Evolutionary conservation across 2,888 invertebrate species (phyloP).

Genomic region (Drosophila atroscutellata): DNA sequence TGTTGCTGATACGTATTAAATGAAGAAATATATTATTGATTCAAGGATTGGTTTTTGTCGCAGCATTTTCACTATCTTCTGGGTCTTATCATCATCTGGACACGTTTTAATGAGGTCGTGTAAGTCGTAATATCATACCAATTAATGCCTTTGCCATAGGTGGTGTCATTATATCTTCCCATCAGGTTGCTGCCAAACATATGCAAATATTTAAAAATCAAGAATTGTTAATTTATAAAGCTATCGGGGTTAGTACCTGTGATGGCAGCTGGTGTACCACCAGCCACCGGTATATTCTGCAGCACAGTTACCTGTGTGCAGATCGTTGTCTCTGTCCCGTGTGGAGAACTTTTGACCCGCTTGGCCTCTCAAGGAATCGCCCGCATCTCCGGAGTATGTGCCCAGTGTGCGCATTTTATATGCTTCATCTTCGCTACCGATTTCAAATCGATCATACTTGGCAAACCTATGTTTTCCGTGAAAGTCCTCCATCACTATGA

Average conservation of each 20-base stretch:
- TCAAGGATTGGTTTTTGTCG: not conserved
- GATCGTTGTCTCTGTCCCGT: conserved; percentile 88
- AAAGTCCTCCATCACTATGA: conserved; percentile 88
- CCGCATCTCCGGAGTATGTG: conserved; percentile 88
- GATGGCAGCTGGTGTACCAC: conserved; percentile 91
- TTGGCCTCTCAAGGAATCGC: conserved; percentile 89
- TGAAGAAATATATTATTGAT: not conserved
- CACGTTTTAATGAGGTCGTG: conserved; percentile 87
- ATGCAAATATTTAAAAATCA: not conserved
- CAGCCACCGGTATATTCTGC: conserved; percentile 89
- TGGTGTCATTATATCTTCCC: conserved; percentile 87
- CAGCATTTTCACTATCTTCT: conserved; percentile 15
- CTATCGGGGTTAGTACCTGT: conserved; percentile 84
- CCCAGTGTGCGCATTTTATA: conserved; percentile 88
- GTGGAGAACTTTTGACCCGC: conserved; percentile 90
- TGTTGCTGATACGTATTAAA: not conserved
- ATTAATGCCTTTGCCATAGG: conserved; percentile 88
- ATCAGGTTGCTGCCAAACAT: conserved; percentile 87
- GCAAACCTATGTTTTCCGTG: conserved; percentile 87
- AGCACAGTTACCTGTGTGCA: conserved; percentile 89
- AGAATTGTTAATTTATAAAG: not conserved
- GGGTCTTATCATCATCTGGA: conserved; percentile 89
- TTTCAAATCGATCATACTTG: conserved; percentile 88
- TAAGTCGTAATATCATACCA: conserved; percentile 89
- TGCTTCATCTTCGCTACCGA: conserved; percentile 88